Conservation (phyloP, 2,113 vertebrate species). For the Dicentrarchus labrax region DNA sequence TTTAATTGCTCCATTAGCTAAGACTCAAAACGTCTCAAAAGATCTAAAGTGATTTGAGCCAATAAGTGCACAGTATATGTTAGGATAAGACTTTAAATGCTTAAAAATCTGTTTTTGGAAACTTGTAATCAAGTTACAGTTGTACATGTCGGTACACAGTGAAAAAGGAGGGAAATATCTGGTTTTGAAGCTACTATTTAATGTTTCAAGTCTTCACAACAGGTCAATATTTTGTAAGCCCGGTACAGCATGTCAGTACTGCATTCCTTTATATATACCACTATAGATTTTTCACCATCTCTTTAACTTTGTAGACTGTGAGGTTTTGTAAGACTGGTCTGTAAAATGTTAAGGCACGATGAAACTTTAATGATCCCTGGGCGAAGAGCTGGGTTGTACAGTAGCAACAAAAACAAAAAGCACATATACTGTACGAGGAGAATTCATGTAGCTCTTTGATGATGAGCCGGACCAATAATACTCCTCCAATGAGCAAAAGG, state of each 20-base stretch:
- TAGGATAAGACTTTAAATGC: neutral
- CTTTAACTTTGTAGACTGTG: neutral
- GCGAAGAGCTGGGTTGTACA: neutral
- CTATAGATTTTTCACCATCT: neutral
- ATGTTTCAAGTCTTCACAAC: neutral
- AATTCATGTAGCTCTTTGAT: constrained; percentile 15
- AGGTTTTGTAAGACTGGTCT: neutral
- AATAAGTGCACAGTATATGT: neutral
- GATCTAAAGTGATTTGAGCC: constrained; percentile 26
- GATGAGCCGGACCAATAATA: neutral
- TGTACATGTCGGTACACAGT: neutral
- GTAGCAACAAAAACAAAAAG: neutral
- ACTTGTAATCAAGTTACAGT: neutral
- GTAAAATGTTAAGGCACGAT: neutral
- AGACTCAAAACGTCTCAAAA: constrained; percentile 32
- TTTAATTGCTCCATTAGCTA: constrained; percentile 44
- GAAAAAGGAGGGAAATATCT: neutral
- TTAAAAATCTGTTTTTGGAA: neutral
- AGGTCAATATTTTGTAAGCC: neutral
- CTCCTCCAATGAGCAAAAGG: neutral
- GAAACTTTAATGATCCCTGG: constrained; percentile 2
- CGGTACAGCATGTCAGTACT: neutral
- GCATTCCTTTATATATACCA: neutral
- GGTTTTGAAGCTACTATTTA: neutral
- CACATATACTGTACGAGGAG: neutral